These are phyloP conservation scores for Cheilosia grossa DNA, from an alignment of 2,888 invertebrate genomes.

Conservation along the genomic window DNA sequence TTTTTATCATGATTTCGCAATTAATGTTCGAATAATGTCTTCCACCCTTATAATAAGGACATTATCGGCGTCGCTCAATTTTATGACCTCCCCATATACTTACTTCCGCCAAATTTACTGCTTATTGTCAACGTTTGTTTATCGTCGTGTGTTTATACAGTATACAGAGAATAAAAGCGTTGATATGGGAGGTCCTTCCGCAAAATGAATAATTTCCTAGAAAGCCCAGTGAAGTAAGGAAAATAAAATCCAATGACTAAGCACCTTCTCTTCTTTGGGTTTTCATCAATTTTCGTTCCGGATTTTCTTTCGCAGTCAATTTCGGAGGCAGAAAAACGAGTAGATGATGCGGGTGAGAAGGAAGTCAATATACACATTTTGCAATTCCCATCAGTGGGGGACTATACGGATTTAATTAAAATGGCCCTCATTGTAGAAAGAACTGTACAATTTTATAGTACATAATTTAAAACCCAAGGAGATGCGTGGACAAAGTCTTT, in stretches of 20 bases:
- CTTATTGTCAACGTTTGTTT: slow-evolving; percentile 37
- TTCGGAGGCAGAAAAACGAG: too few species aligned
- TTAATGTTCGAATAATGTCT: slow-evolving; percentile 15
- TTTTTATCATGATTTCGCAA: slow-evolving; percentile 34
- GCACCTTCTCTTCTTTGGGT: slow-evolving; percentile 1
- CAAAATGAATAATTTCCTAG: not conserved
- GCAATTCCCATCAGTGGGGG: too few species aligned
- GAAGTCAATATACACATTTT: too few species aligned
- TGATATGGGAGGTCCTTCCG: not conserved
- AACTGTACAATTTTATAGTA: too few species aligned
- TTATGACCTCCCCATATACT: slow-evolving; percentile 8
- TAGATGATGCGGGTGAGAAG: too few species aligned
- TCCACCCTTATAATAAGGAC: slow-evolving; percentile 20
- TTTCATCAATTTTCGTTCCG: not conserved
- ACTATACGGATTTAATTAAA: too few species aligned
- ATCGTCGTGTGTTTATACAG: not conserved
- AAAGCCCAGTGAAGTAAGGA: not conserved
- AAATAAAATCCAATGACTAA: slow-evolving; percentile 16
- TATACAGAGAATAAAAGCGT: not conserved
- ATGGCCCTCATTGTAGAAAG: too few species aligned
- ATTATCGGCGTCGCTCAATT: slow-evolving; percentile 16
- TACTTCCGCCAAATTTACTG: slow-evolving; percentile 20
- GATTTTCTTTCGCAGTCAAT: not conserved
- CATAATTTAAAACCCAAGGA: too few species aligned
- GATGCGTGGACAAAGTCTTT: too few species aligned